Evolutionary conservation across 2,888 invertebrate genomes (phyloP), one percentile per base, ranked within the genome.

Genomic region (Dryobotodes eremita): DNA sequence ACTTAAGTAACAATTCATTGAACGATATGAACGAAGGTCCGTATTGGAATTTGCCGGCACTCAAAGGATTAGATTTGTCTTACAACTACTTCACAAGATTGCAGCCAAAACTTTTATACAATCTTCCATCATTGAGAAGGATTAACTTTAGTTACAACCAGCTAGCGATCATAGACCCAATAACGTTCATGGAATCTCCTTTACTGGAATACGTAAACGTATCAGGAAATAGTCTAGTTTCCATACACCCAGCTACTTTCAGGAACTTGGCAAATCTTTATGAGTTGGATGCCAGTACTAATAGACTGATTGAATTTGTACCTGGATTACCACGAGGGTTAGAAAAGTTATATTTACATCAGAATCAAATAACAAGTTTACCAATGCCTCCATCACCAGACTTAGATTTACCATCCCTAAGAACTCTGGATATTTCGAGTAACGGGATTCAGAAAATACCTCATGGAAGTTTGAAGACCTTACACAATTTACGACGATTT

Each of bases 51-150:
- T 95, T 99, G 66, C 98, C 98, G 0, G 98, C 98, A 13, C 95
- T 99, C 7, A 99, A 98, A 96, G 99, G 99, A 1, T 94, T 99
- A 77, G 99, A 99, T 95, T 95, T 99, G 59, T 98, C 98, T 0
- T 97, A 97, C 79, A 99, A 99, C 91, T 98, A 97, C 83, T 98
- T 98, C 88, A 97, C 97, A 81, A 97, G 97, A 36, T 93, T 99
- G 31, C 98, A 98, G 90, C 97, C 98, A 0, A 97, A 98, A 76
- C 94, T 98, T n/a, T 93, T 98, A 59, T 97, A 97, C 17, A 98
- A 98, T 86, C 93, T 98, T 72, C 98, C 98, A 31, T 98, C 98
- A 0, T 93, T 99, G 70, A 95, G 98, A 80, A 97, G 98, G 82
- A 95, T 99, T 23, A 98, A 99, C 95, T 94, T 99, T 36, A 98